phyloP scores from a whole-genome alignment of 2,888 invertebrate genomes.

The Mycalesis mineus region DNA sequence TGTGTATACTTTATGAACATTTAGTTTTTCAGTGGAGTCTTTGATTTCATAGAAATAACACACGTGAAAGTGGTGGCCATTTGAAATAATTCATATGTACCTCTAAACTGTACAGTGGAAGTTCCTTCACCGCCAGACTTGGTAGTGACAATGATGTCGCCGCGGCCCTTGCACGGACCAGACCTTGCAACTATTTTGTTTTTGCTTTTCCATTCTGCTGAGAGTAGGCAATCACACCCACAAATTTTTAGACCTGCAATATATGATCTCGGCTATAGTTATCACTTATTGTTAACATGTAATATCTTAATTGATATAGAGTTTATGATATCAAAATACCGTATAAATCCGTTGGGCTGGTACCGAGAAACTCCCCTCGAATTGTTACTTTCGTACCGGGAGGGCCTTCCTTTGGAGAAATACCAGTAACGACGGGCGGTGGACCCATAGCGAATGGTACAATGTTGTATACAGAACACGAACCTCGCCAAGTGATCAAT shows the following conservation, averaged over 20 bases:
- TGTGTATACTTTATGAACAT: too few relatives aligned
- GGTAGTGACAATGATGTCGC: slow-evolving; percentile 94
- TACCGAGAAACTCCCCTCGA: slow-evolving; percentile 96
- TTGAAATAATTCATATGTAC: slow-evolving; percentile 50
- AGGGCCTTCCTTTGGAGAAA: slow-evolving; percentile 98
- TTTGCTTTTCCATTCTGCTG: slow-evolving; percentile 98
- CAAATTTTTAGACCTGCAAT: slow-evolving; percentile 92
- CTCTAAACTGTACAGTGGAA: slow-evolving; percentile 92
- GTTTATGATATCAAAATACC: slow-evolving; percentile 67
- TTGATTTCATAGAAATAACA: too few relatives aligned
- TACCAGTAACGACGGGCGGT: slow-evolving; percentile 94
- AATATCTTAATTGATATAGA: too few relatives aligned
- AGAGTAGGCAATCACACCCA: slow-evolving; percentile 94
- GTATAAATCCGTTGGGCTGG: slow-evolving; percentile 88
- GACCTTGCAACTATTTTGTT: slow-evolving; percentile 98
- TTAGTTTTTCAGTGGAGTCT: too few relatives aligned
- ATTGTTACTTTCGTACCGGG: slow-evolving; percentile 97
- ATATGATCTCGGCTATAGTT: not conserved
- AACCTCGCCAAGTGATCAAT: too few relatives aligned
- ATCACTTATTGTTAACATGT: not conserved
- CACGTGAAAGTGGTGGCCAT: too few relatives aligned
- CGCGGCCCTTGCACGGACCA: slow-evolving; percentile 93
- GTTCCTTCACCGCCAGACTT: slow-evolving; percentile 91
- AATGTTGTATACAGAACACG: too few relatives aligned
- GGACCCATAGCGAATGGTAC: slow-evolving; percentile 76